Percentiles rank a stretch among this genome's conserved stretches.
These are phyloP conservation scores for Chrysina gloriosa DNA, from an alignment of 2,888 invertebrate genomes.

Conservation along the genomic window DNA sequence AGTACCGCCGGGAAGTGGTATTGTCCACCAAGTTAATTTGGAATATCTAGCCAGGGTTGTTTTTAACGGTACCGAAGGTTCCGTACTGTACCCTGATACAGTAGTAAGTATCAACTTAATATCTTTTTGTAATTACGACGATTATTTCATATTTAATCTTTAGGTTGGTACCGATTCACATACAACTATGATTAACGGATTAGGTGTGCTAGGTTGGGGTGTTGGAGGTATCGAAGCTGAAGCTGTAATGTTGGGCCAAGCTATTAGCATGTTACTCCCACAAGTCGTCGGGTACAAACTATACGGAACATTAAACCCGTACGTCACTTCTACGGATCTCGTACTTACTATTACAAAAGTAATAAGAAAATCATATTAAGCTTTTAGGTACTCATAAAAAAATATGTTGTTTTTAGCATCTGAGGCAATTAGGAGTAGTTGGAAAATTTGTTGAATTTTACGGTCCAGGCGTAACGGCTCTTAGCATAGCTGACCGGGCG, in stretches of 20 bases:
- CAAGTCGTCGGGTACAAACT: conserved; percentile 96
- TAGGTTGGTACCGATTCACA: conserved; percentile 97
- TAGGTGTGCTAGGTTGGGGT: conserved; percentile 97
- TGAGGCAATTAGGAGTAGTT: conserved; percentile 94
- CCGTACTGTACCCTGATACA: conserved; percentile 78
- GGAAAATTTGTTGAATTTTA: conserved; percentile 99
- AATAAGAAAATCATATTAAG: conserved; percentile 48
- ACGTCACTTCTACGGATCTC: conserved; percentile 95
- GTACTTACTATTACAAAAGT: conserved; percentile 98
- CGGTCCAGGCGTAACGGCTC: conserved; percentile 89
- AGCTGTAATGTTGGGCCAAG: conserved; percentile 98
- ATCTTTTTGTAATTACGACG: neutral
- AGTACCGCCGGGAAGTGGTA: conserved; percentile 98
- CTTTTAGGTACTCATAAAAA: neutral
- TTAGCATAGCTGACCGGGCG: conserved; percentile 96
- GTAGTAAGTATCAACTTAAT: conserved; percentile 65
- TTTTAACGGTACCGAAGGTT: conserved; percentile 74
- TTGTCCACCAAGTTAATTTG: conserved; percentile 98
- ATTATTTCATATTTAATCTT: conserved; percentile 30
- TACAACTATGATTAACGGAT: conserved; percentile 98
- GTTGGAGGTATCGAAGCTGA: conserved; percentile 98
- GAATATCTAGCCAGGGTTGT: conserved; percentile 94
- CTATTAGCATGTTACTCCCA: conserved; percentile 96
- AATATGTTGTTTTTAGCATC: conserved; percentile 63
- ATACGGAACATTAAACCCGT: conserved; percentile 80